These are phyloP conservation scores for Elegia similella DNA, from an alignment of 2,888 invertebrate genomes.

Conservation along the genomic window DNA sequence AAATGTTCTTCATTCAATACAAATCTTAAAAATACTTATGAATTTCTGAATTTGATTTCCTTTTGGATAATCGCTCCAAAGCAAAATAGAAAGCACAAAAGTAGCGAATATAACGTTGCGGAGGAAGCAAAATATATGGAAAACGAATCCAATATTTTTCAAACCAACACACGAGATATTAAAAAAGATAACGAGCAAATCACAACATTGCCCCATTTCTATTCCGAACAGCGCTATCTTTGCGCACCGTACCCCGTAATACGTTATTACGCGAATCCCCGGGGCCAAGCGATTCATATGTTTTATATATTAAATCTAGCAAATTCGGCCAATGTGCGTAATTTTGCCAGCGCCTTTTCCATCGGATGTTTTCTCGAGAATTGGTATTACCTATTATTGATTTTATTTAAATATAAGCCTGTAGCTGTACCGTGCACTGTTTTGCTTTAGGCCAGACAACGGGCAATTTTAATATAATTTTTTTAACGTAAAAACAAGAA, in stretches of 20 bases:
- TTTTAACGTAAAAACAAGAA: too few relatives aligned
- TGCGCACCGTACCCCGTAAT: slow-evolving; percentile 41
- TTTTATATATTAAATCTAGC: slow-evolving; percentile 58
- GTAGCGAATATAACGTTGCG: too few relatives aligned
- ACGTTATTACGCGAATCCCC: slow-evolving; percentile 47
- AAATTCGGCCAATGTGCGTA: slow-evolving; percentile 24
- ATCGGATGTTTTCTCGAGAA: not conserved
- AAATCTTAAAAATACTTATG: too few relatives aligned
- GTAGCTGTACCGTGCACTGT: too few relatives aligned
- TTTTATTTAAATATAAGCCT: not conserved
- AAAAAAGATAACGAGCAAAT: not conserved
- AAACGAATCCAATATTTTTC: not conserved
- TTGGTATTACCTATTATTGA: not conserved
- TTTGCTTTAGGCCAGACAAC: too few relatives aligned
- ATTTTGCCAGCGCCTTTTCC: slow-evolving; percentile 1
- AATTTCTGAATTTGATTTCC: too few relatives aligned
- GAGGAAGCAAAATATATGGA: not conserved
- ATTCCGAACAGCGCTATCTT: slow-evolving; percentile 17
- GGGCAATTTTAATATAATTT: too few relatives aligned
- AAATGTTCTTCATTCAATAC: too few relatives aligned
- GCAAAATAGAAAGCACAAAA: too few relatives aligned
- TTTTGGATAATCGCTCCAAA: too few relatives aligned
- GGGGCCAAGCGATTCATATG: slow-evolving; percentile 44
- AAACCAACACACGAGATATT: not conserved
- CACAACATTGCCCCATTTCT: not conserved